phyloP scores from a whole-genome alignment of 2,797 vertebrate genomes.

The Anabacerthia variegaticeps region DNA sequence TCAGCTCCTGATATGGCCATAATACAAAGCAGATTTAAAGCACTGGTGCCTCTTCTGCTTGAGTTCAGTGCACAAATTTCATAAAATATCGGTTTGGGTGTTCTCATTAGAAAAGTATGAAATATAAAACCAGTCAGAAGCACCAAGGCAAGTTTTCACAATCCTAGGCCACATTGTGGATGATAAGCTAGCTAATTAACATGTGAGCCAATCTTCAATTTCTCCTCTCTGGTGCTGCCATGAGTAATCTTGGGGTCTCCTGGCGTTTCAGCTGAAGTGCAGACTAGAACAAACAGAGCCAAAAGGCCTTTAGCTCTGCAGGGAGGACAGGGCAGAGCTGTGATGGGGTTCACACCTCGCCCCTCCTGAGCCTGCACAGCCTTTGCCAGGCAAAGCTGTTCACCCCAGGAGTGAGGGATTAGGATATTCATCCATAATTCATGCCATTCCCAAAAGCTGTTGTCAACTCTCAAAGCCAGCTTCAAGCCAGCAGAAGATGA shows the following conservation, averaged over 20 bases:
- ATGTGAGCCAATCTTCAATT: neutral
- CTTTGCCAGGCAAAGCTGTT: neutral
- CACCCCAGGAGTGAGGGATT: neutral
- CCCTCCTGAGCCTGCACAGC: neutral
- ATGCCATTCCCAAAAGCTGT: conserved; percentile 44
- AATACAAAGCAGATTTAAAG: neutral
- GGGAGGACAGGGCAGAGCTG: neutral
- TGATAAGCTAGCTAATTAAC: neutral
- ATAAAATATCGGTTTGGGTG: neutral
- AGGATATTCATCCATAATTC: conserved; percentile 33
- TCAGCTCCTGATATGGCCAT: neutral
- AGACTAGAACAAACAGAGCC: neutral
- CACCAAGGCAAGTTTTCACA: neutral
- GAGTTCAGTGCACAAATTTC: neutral
- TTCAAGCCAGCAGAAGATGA: neutral
- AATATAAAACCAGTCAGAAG: neutral
- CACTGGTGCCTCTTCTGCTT: neutral
- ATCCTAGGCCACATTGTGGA: neutral
- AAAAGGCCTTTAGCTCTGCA: neutral
- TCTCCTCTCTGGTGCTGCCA: neutral
- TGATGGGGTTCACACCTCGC: rapidly evolving
- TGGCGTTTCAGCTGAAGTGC: neutral
- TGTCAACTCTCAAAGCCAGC: neutral
- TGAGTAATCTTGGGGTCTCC: neutral
- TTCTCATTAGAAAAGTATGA: neutral